Conservation (phyloP, 2,797 vertebrate genomes). For the Apogon talboti region DNA sequence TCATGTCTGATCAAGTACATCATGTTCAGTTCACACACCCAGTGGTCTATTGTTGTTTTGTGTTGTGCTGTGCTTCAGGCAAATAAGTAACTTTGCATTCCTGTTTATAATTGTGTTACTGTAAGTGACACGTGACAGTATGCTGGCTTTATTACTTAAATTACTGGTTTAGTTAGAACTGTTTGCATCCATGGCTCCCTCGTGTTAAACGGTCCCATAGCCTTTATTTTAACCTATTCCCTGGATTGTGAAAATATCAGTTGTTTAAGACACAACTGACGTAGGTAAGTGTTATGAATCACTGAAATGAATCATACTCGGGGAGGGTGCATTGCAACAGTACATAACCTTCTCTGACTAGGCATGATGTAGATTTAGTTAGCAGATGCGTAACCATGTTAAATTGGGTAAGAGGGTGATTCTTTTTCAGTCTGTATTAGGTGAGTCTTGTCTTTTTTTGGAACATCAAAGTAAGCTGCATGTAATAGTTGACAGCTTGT, state of each 20-base stretch:
- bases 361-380: neutral
- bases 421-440: neutral
- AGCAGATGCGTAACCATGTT: neutral
- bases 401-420: neutral
- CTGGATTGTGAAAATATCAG: no score
- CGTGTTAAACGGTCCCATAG: no score
- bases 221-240: no score
- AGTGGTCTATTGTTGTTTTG: neutral
- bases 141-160: no score
- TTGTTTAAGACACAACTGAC: constrained; percentile 5
- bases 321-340: neutral
- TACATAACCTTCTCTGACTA: neutral
- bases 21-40: neutral
- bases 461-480: neutral
- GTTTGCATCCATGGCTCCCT: no score
- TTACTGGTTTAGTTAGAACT: no score
- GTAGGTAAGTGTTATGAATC: constrained; percentile 30
- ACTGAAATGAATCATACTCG: constrained; percentile 27
- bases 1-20: neutral
- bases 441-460: neutral
- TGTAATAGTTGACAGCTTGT: neutral
- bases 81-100: neutral
- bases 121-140: no score
- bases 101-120: neutral
- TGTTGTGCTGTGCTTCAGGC: neutral